Evolutionary conservation across 2,113 vertebrate species (phyloP).

Genomic region (Spea bombifrons): DNA sequence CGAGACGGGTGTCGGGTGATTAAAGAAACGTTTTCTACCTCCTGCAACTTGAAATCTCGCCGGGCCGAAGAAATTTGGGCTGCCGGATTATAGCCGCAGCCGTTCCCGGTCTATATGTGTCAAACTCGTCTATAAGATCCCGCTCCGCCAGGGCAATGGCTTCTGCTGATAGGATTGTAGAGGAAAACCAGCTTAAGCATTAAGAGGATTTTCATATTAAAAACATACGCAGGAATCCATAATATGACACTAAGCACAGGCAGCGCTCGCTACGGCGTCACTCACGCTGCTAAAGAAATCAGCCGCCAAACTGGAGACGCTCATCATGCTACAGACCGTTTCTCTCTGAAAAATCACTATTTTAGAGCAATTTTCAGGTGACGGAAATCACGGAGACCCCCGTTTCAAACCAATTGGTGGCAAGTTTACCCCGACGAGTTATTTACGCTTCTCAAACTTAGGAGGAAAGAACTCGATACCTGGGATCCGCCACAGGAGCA

Average conservation of each 20-base stretch:
- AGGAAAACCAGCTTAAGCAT: background rate
- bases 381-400: too few species aligned
- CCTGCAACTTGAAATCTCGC: background rate
- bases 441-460: too few species aligned
- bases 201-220: conserved; percentile 32
- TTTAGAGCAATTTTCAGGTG: too few species aligned
- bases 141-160: background rate
- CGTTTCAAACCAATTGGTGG: too few species aligned
- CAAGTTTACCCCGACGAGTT: too few species aligned
- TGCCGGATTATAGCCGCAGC: background rate
- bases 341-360: too few species aligned
- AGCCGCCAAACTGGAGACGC: background rate
- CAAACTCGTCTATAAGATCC: background rate
- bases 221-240: background rate
- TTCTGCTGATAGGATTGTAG: background rate
- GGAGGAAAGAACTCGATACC: too few species aligned
- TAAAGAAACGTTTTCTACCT: too few species aligned
- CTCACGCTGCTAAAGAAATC: background rate
- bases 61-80: background rate
- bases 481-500: too few species aligned
- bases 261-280: background rate
- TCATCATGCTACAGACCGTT: too few species aligned
- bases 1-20: too few species aligned
- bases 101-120: background rate
- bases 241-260: background rate